Base-by-base conservation (phyloP, 2,888 invertebrate species). In the Eupsilia transversa region DNA sequence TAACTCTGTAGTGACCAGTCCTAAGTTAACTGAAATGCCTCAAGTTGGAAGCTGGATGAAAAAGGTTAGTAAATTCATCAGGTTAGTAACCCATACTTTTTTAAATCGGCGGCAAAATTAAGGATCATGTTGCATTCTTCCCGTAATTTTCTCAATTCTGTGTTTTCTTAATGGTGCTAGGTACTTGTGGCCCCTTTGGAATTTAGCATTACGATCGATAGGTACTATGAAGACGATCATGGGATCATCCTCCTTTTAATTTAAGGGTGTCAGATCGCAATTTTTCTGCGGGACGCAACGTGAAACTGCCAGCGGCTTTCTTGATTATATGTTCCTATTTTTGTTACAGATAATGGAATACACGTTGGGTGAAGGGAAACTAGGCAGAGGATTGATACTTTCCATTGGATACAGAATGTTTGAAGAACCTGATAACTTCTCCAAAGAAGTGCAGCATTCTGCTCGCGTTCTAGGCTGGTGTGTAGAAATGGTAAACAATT, bases 391-490 rank as follows among this genome's bases (percentile, higher is more conserved):
- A 33, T n/a, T 82, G 2, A 54, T 49, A 27, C 38, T 43, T 4
- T 41, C 71, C 0, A 1, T 63, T 20, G 80, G 70, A 9, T 80
- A 80, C 35, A 59, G 33, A 56, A 72, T 80, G 63, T 64, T 82
- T 38, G 80, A 76, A 60, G 35, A 67, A 14, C 64, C 82, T 17
- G 41, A 68, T 20, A 38, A 72, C 54, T 76, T 56, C 27, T 71
- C 77, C 3, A 64, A 76, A 56, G 57, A 76, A 60, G 72, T 9
- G 3, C 67, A 76, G 30, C 82, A 82, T 23, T 56, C 35, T 10
- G 82, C 77, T n/a, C 80, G 60, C 14, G 17, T 80, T 56, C 59
- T 80, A 20, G 80, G 82, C 27, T 82, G 80, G 80, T 82, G 82
- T 41, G 0, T n/a, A 23, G 80, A 80, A 80, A 80, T 82, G 82